These are phyloP conservation scores for Aptenodytes patagonicus DNA, from an alignment of 2,113 vertebrate genomes.

Conservation along the genomic window DNA sequence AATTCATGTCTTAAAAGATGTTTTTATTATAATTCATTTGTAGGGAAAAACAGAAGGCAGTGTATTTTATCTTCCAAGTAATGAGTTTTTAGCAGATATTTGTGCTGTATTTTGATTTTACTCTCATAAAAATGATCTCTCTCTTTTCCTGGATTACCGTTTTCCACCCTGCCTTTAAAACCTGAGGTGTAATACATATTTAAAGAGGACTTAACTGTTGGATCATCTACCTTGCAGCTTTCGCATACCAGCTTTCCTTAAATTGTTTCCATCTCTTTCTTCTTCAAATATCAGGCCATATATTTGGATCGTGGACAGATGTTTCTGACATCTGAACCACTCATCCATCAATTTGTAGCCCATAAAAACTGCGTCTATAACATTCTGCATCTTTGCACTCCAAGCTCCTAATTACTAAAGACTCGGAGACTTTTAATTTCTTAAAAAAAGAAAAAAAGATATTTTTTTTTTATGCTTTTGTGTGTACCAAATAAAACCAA, in stretches of 20 bases:
- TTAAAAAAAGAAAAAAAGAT: neutral
- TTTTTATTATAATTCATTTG: neutral
- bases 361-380: accelerated
- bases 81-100: neutral
- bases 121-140: neutral
- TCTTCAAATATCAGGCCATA: neutral
- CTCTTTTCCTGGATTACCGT: neutral
- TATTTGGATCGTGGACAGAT: neutral
- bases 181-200: neutral
- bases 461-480: neutral
- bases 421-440: neutral
- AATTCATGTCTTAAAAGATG: neutral
- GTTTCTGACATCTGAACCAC: neutral
- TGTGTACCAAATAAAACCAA: neutral
- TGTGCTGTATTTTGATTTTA: neutral
- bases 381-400: neutral
- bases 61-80: neutral
- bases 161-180: neutral
- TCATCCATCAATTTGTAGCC: neutral
- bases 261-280: neutral
- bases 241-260: neutral
- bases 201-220: neutral
- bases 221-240: neutral
- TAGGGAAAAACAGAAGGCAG: neutral
- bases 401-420: neutral